Conservation (phyloP, 2,797 vertebrate species). For the Florisuga fusca region DNA sequence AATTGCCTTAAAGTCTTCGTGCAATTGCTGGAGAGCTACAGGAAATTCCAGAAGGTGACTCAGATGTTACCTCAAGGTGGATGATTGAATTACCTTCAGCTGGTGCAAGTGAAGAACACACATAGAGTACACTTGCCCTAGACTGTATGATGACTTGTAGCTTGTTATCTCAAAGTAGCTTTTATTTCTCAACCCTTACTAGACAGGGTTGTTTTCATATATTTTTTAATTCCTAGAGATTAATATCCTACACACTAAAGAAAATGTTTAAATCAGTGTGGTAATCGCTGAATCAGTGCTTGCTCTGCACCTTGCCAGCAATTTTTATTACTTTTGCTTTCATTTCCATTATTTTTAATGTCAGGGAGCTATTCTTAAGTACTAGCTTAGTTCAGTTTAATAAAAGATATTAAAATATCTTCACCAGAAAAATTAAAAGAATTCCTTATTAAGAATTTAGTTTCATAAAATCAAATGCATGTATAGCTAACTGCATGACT, state of each 20-base stretch:
- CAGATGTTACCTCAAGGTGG: background rate
- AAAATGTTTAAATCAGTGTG: constrained; percentile 57
- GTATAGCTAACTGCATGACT: background rate
- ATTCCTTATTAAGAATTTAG: constrained; percentile 35
- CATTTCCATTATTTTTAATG: constrained; percentile 60
- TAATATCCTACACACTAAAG: constrained; percentile 39
- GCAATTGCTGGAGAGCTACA: background rate
- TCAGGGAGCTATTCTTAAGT: constrained; percentile 66
- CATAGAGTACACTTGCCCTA: background rate
- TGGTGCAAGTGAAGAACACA: background rate
- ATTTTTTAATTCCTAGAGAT: constrained; percentile 37
- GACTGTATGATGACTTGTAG: background rate
- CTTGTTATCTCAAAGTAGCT: background rate
- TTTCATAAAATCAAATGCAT: constrained; percentile 22
- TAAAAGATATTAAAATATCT: constrained; percentile 54
- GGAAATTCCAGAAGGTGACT: constrained; percentile 14
- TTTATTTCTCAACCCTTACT: background rate
- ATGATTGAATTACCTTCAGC: constrained; percentile 15
- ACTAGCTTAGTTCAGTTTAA: constrained; percentile 37
- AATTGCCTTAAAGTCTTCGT: background rate
- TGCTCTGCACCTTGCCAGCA: constrained; percentile 38
- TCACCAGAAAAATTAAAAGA: background rate
- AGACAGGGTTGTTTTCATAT: background rate
- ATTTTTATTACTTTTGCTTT: constrained; percentile 63
- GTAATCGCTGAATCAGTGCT: constrained; percentile 58